Evolutionary conservation across 2,113 vertebrate genomes (phyloP).

Genomic region (Daphoenositta chrysoptera): DNA sequence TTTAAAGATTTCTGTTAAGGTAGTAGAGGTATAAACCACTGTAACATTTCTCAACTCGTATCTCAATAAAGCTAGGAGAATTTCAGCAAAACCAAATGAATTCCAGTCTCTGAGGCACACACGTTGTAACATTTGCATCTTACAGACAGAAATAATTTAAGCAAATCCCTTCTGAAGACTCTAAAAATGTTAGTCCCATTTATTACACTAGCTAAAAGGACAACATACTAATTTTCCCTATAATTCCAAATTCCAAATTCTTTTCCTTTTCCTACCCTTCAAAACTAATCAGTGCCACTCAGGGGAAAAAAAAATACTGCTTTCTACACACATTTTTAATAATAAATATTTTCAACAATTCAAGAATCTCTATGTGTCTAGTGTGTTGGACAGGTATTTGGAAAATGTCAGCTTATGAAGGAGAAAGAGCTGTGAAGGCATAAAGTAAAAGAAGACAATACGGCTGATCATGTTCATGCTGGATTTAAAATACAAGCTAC

Average conservation of each 20-base stretch:
- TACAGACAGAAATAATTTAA: background rate
- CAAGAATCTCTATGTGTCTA: background rate
- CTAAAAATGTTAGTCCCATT: background rate
- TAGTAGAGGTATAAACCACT: background rate
- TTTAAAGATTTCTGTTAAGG: background rate
- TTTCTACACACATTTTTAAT: background rate
- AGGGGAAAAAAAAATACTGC: background rate
- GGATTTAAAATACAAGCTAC: slow-evolving; percentile 38
- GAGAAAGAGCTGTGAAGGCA: slow-evolving; percentile 32
- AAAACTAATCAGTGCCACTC: background rate
- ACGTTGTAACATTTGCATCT: background rate
- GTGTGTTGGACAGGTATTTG: background rate
- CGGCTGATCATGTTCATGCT: background rate
- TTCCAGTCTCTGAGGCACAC: slow-evolving; percentile 42
- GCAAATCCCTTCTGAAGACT: background rate
- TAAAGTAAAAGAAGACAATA: background rate
- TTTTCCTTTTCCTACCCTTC: background rate
- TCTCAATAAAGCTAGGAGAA: background rate
- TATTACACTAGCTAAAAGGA: background rate
- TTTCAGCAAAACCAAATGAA: background rate
- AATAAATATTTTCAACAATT: slow-evolving; percentile 19
- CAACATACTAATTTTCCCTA: background rate
- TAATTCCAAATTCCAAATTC: background rate
- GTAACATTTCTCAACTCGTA: background rate
- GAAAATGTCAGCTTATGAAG: background rate